phyloP scores from a whole-genome alignment of 1,140 invertebrate species.

The Chrysopa pallens region DNA sequence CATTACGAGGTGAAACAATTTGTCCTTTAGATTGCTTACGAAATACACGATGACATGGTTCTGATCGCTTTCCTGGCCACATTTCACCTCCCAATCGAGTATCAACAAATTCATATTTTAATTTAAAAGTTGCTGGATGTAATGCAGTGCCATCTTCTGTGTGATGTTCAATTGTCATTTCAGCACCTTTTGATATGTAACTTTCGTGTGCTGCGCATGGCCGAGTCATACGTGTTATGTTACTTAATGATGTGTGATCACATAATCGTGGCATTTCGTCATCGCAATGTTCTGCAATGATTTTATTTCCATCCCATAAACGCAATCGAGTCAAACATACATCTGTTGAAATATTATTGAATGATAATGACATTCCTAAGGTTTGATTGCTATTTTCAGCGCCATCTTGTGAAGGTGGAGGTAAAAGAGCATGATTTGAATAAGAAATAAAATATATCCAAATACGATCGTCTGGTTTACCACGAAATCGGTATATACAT shows the following conservation, averaged over 20 bases:
- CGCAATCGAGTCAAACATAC: constrained; percentile 38
- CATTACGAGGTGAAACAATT: constrained; percentile 49
- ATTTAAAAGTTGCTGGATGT: constrained; percentile 40
- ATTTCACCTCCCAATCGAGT: constrained; percentile 52
- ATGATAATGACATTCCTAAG: not conserved
- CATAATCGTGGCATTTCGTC: constrained; percentile 55
- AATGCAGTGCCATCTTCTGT: constrained; percentile 42
- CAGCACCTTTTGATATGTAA: constrained; percentile 49
- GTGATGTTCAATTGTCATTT: constrained; percentile 29
- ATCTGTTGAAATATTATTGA: constrained; percentile 7
- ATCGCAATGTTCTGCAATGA: constrained; percentile 50
- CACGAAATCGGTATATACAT: constrained; percentile 69
- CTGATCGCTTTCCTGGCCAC: constrained; percentile 28
- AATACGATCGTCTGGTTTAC: constrained; percentile 54
- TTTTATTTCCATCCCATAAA: constrained; percentile 35
- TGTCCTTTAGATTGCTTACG: constrained; percentile 34
- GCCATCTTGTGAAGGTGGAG: not conserved
- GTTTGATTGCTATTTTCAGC: not conserved
- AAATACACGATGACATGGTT: constrained; percentile 33
- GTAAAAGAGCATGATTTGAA: constrained; percentile 41
- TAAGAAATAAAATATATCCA: constrained; percentile 80
- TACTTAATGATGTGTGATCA: constrained; percentile 59
- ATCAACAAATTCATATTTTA: constrained; percentile 72
- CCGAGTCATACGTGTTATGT: constrained; percentile 50
- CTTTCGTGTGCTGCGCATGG: constrained; percentile 60